A percentile compares a stretch with the other conserved stretches of the same genome.
These are phyloP conservation scores for Megaptera novaeangliae DNA, from an alignment of 2,113 vertebrate genomes.

Conservation along the genomic window DNA sequence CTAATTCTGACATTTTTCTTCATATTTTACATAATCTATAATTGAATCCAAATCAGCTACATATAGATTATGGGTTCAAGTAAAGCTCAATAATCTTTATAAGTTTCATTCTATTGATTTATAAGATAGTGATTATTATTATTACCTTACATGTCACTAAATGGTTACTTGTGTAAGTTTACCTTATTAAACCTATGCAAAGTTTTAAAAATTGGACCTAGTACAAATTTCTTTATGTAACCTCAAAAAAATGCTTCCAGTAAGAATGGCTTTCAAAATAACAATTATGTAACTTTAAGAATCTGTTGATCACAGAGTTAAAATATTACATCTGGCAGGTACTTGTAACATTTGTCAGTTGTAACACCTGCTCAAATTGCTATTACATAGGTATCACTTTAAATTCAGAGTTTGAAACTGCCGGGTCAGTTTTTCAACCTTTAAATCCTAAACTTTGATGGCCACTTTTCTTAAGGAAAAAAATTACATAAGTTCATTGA, in stretches of 20 bases:
- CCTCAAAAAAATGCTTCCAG: neutral
- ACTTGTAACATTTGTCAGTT: neutral
- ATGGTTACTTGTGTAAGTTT: neutral
- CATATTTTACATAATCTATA: neutral
- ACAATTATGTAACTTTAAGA: neutral
- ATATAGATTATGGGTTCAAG: neutral
- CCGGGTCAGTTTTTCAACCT: constrained; percentile 13
- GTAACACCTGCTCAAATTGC: neutral
- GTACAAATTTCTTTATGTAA: neutral
- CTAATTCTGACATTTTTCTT: neutral
- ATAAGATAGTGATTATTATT: neutral
- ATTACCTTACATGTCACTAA: neutral
- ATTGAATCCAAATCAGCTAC: neutral
- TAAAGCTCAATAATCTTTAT: neutral
- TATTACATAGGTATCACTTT: neutral
- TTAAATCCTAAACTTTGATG: constrained; percentile 30
- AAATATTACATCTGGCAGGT: neutral
- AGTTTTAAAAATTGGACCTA: neutral
- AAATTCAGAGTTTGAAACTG: constrained; percentile 43
- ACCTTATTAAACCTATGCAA: neutral
- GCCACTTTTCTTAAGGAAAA: constrained; percentile 1
- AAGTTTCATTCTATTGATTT: neutral
- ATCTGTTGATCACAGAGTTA: neutral
- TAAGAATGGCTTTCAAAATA: neutral
- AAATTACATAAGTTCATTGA: neutral